Evolutionary conservation across 2,113 vertebrate genomes (phyloP), one percentile per base, ranked within the genome.

Genomic region (Erythrocebus patas): DNA sequence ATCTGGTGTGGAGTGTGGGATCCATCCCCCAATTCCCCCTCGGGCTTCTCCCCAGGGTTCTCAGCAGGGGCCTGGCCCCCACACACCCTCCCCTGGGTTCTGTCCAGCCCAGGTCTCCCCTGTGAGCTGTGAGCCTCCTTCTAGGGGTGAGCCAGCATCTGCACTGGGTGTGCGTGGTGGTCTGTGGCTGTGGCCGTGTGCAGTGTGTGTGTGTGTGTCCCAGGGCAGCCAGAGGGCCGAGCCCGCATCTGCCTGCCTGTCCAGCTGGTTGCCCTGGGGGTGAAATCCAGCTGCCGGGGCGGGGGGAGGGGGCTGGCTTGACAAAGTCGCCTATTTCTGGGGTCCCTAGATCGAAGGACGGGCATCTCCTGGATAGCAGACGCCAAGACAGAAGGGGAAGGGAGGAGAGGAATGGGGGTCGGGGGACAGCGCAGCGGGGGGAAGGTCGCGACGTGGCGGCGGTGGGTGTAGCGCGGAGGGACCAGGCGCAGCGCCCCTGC

Each of bases 11-110:
- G 40, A 75, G 0, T 6, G 40, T 38, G 25, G 45, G 61, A 20
- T 68, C 30, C 61, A 32, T 32, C 61, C 61, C 27, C 27, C 12
- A 14, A 64, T 64, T 64, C 61, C 5, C 61, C 30, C 61, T 32
- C 12, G 6, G 52, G 52, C 52, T 55, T 55, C 27, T 27, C 61
- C 27, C 12, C 61, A 30, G 5, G 61, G 61, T 30, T 64, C 55
- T 43, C 27, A 38, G 6, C 50, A 0, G 32, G 8, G 25, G 20
- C 70, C 43, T 25, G 20, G 55, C 32, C 68, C 86, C 23, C 16
- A 1, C 50, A 43, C 1, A 4, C 5, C 40, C 14, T 3, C 0
- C 27, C 61, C 27, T 64, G 0, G 5, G 4, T 40, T 57, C 16
- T 17, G 38, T 1, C n/a, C 57, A 0, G 6, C 18, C 32, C 25